Percentiles rank a stretch among this genome's conserved stretches.
Conservation (phyloP, 1,140 invertebrate species). For the Apis florea region DNA sequence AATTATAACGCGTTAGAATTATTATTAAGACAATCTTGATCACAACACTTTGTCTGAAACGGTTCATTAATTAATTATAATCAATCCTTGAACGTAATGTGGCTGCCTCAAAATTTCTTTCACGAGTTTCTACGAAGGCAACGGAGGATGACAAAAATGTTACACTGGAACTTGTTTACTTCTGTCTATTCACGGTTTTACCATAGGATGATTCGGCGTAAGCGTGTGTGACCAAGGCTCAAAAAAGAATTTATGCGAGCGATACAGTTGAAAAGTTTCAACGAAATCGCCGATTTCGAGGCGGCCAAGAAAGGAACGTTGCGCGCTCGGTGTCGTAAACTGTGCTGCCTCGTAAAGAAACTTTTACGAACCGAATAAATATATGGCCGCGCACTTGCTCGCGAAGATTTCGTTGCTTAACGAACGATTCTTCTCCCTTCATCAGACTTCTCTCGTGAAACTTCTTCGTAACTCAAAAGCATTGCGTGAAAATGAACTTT, state of each 20-base stretch:
- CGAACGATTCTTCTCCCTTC: conserved; percentile 33
- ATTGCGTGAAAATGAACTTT: conserved; percentile 3
- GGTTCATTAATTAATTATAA: too few species aligned
- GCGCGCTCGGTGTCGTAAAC: conserved; percentile 9
- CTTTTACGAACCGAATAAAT: conserved; percentile 66
- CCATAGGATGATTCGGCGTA: not conserved
- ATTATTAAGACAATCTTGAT: too few species aligned
- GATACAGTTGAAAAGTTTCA: not conserved
- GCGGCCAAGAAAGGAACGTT: not conserved
- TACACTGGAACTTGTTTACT: not conserved
- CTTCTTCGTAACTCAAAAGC: not conserved
- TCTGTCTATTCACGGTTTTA: not conserved
- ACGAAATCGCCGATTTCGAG: conserved; percentile 8
- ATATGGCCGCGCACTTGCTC: conserved; percentile 52
- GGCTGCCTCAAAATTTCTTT: too few species aligned
- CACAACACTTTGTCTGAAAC: too few species aligned
- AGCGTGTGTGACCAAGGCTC: not conserved
- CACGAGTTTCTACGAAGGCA: too few species aligned
- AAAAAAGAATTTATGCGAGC: conserved; percentile 1
- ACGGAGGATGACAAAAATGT: not conserved
- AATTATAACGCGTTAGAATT: too few species aligned
- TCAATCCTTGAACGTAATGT: too few species aligned
- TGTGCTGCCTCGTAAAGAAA: conserved; percentile 51
- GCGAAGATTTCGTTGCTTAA: conserved; percentile 52
- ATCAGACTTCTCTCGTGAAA: conserved; percentile 16